A percentile compares a stretch with the other conserved stretches of the same genome.
Conservation (phyloP, 92 coral and sea anemone genomes). For the Porites divaricata region DNA sequence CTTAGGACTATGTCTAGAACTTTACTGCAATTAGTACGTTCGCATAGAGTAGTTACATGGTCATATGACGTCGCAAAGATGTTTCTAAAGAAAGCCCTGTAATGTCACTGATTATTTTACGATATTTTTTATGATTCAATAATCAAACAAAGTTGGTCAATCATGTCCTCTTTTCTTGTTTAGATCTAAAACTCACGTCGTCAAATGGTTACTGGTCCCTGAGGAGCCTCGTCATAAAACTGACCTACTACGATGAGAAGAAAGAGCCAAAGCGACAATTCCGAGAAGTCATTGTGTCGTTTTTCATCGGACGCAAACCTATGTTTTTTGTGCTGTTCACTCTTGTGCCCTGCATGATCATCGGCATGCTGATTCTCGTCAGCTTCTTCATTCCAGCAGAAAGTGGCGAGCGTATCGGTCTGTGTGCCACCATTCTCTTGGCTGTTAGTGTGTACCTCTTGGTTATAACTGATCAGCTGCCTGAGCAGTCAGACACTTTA, state of each 20-base stretch:
- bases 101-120: too few relatives aligned
- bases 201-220: constrained; percentile 43
- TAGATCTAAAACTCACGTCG: constrained; percentile 37
- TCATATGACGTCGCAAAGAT: too few relatives aligned
- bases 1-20: too few relatives aligned
- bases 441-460: constrained; percentile 76
- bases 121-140: too few relatives aligned
- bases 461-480: constrained; percentile 68
- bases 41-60: too few relatives aligned
- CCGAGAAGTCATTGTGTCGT: constrained; percentile 21
- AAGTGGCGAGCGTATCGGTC: constrained; percentile 75
- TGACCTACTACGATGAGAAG: too few relatives aligned
- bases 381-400: constrained; percentile 83
- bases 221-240: constrained; percentile 3
- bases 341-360: constrained; percentile 70
- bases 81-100: too few relatives aligned
- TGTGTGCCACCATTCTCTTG: constrained; percentile 68
- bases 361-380: constrained; percentile 71
- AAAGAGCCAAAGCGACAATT: not conserved
- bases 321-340: constrained; percentile 66
- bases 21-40: too few relatives aligned
- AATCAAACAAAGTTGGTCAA: not conserved
- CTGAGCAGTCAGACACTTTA: constrained; percentile 61
- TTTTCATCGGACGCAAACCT: constrained; percentile 49
- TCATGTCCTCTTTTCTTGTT: not conserved